phyloP scores from a whole-genome alignment of 1,140 invertebrate genomes.

The Drosophila jambulina region DNA sequence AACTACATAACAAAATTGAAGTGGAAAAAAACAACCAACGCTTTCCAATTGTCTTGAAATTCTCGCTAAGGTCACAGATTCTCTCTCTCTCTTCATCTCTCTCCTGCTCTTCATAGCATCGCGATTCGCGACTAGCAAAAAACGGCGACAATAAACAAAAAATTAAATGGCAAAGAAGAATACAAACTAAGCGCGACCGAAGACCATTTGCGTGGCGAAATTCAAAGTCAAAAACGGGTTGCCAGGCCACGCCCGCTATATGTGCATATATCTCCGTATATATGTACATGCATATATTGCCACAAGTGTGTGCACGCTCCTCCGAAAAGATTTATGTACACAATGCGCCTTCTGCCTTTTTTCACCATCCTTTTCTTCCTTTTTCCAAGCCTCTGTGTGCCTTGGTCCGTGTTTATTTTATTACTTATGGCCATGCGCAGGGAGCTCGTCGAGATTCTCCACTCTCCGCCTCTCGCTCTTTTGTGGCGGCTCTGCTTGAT shows the following conservation, averaged over 20 bases:
- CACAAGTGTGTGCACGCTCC: constrained; percentile 11
- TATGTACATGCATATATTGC: constrained; percentile 4
- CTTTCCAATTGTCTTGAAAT: constrained; percentile 43
- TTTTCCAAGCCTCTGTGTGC: constrained; percentile 38
- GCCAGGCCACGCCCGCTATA: constrained; percentile 58
- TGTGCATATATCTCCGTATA: constrained; percentile 9
- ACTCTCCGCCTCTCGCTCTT: constrained; percentile 18
- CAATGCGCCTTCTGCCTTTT: constrained; percentile 55
- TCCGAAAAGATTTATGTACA: constrained; percentile 59
- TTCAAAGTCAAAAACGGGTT: constrained; percentile 69
- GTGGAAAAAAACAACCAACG: neutral
- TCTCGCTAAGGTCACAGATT: constrained; percentile 68
- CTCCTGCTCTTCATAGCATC: neutral
- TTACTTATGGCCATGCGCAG: constrained; percentile 62
- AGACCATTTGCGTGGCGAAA: constrained; percentile 74
- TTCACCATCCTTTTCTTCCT: constrained; percentile 49
- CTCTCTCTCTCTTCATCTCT: neutral
- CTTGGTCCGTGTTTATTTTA: constrained; percentile 68
- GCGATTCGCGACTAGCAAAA: constrained; percentile 43
- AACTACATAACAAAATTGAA: neutral
- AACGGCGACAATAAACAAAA: constrained; percentile 62
- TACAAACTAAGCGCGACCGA: constrained; percentile 58
- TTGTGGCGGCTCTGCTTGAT: constrained; percentile 47
- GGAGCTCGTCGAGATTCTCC: constrained; percentile 21
- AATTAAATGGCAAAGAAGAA: constrained; percentile 52